Evolutionary conservation across 1,140 invertebrate species (phyloP).

Genomic region (Drosophila tsacasi): DNA sequence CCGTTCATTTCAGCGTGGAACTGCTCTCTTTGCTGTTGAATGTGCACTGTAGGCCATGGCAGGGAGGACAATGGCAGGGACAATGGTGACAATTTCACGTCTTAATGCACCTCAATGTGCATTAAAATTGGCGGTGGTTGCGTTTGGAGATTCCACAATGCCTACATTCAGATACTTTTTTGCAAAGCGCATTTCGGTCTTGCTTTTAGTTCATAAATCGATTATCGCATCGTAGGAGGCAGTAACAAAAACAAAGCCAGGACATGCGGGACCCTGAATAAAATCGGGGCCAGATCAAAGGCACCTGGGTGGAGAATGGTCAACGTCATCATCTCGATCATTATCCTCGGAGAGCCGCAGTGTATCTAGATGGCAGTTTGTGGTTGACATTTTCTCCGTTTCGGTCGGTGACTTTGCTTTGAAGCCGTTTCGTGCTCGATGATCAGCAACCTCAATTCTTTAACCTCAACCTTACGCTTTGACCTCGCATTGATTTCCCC

Average conservation of each 20-base stretch:
- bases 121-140: constrained; percentile 54
- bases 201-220: constrained; percentile 78
- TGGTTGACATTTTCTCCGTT: constrained; percentile 74
- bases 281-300: constrained; percentile 51
- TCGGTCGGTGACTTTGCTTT: constrained; percentile 77
- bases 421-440: constrained; percentile 34
- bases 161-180: constrained; percentile 12
- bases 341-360: constrained; percentile 29
- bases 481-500: constrained; percentile 30
- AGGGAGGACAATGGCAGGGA: constrained; percentile 51
- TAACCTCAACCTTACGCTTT: constrained; percentile 22
- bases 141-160: constrained; percentile 33
- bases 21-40: constrained; percentile 56
- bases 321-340: constrained; percentile 47
- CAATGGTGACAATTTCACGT: constrained; percentile 85
- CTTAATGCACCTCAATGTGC: constrained; percentile 84
- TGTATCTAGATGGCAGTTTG: constrained; percentile 55
- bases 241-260: constrained; percentile 65
- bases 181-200: constrained; percentile 64
- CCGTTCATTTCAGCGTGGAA: neutral
- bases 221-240: constrained; percentile 81
- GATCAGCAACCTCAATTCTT: constrained; percentile 14
- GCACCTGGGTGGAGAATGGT: constrained; percentile 29
- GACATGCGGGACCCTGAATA: constrained; percentile 20
- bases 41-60: constrained; percentile 67